Percentiles rank a stretch among this genome's conserved stretches.
Conservation (phyloP, 2,797 vertebrate species). For the Ctenopoma kingsleyae region DNA sequence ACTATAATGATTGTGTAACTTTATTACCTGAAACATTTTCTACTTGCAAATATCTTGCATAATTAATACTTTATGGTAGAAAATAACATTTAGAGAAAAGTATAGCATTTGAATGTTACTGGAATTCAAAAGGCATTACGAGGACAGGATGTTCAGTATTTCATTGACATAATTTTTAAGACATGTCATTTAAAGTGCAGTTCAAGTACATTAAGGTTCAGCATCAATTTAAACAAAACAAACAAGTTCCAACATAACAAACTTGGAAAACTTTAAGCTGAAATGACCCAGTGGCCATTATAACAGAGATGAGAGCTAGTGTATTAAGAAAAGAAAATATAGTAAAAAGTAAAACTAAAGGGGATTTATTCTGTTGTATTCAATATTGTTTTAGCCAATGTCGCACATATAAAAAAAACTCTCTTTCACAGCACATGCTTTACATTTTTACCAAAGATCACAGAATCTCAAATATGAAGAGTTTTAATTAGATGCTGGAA, state of each 20-base stretch:
- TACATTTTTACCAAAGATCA: conserved; percentile 1
- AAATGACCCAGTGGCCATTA: conserved; percentile 9
- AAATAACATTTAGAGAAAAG: conserved; percentile 35
- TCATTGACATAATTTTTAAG: conserved; percentile 49
- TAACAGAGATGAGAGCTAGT: not conserved
- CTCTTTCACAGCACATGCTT: not conserved
- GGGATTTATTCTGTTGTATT: not conserved
- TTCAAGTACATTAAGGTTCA: conserved; percentile 47
- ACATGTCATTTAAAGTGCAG: conserved; percentile 47
- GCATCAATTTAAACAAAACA: conserved; percentile 27
- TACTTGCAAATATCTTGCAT: conserved; percentile 33
- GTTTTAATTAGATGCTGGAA: not conserved
- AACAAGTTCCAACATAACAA: conserved; percentile 36
- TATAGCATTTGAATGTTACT: conserved; percentile 25
- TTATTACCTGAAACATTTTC: conserved; percentile 52
- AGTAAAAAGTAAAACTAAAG: conserved; percentile 11
- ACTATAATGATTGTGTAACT: conserved; percentile 35
- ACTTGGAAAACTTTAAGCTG: conserved; percentile 26
- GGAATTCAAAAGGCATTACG: conserved; percentile 38
- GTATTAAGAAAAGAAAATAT: conserved; percentile 13
- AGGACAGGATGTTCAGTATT: conserved; percentile 37
- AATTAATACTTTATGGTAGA: conserved; percentile 31
- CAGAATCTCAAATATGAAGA: not conserved
- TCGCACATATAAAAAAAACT: not conserved
- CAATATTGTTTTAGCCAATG: not conserved